Conservation (phyloP, 2,113 vertebrate species). For the Podarcis muralis region DNA sequence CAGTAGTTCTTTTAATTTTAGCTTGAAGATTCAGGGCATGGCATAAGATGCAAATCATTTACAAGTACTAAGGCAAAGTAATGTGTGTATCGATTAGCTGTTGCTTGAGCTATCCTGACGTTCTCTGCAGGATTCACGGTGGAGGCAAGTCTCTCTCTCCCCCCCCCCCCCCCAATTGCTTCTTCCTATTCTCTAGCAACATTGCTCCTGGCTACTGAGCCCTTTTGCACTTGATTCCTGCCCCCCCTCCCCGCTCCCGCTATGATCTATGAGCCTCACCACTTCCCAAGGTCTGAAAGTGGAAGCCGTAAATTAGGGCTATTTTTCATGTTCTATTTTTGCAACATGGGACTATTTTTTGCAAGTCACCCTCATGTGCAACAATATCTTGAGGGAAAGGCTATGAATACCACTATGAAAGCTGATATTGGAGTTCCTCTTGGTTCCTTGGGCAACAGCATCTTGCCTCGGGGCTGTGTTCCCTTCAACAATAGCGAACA, state of each 20-base stretch:
- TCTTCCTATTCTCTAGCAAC: slow-evolving; percentile 7
- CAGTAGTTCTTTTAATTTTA: slow-evolving; percentile 32
- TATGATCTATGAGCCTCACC: slow-evolving; percentile 18
- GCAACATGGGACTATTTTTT: not conserved
- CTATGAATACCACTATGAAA: not conserved
- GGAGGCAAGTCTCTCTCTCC: not conserved
- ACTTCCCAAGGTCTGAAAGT: slow-evolving; percentile 42
- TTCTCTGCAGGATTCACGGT: slow-evolving; percentile 36
- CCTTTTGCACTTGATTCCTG: slow-evolving; percentile 21
- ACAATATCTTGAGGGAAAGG: not conserved
- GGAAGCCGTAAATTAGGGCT: slow-evolving; percentile 19
- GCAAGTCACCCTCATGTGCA: not conserved
- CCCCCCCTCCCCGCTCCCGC: not conserved
- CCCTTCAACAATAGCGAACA: not conserved
- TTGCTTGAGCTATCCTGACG: not conserved
- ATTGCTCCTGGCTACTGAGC: slow-evolving; percentile 9
- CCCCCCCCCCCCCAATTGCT: too few species aligned
- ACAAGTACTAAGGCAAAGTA: not conserved
- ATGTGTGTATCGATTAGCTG: slow-evolving; percentile 36
- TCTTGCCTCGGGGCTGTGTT: not conserved
- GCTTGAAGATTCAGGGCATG: slow-evolving; percentile 31
- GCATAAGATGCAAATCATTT: slow-evolving; percentile 8
- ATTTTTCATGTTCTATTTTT: slow-evolving; percentile 4
- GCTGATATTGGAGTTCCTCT: not conserved
- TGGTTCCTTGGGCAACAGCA: too few species aligned